These are phyloP conservation scores for Datnioides undecimradiatus DNA, from an alignment of 2,113 vertebrate species.

Conservation along the genomic window DNA sequence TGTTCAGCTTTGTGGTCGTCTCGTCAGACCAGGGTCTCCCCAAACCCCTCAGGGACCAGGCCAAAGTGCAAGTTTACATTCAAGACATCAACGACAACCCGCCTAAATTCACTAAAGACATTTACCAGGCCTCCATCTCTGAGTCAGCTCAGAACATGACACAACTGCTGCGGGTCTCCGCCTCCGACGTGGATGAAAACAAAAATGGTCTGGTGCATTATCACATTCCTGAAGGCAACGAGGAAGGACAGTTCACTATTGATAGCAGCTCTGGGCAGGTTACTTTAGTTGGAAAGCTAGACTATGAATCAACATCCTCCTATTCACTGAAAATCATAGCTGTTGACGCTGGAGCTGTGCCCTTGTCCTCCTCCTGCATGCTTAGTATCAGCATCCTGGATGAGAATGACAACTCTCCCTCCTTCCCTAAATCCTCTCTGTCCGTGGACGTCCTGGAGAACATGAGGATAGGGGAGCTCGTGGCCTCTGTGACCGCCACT, in stretches of 20 bases:
- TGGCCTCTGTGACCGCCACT: conserved; percentile 93
- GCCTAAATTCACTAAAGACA: conserved; percentile 95
- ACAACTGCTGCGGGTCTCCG: conserved; percentile 93
- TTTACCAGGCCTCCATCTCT: conserved; percentile 95
- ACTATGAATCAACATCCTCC: conserved; percentile 91
- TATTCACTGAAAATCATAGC: conserved; percentile 94
- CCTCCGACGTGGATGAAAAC: conserved; percentile 96
- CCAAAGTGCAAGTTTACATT: conserved; percentile 95
- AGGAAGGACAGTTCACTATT: conserved; percentile 91
- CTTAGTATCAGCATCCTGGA: conserved; percentile 93
- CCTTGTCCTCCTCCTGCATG: conserved; percentile 91
- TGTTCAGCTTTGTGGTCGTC: conserved; percentile 91
- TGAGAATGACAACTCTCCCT: conserved; percentile 96
- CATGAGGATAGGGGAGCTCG: conserved; percentile 95
- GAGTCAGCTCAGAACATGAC: conserved; percentile 93
- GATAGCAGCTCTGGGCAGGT: conserved; percentile 92
- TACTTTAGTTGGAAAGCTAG: conserved; percentile 92
- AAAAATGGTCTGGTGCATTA: conserved; percentile 92
- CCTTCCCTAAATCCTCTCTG: conserved; percentile 91
- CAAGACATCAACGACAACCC: conserved; percentile 97
- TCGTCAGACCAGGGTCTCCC: conserved; percentile 96
- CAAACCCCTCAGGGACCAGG: conserved; percentile 95
- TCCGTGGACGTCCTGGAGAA: conserved; percentile 95
- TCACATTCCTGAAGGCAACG: conserved; percentile 90
- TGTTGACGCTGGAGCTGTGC: conserved; percentile 86